Base-by-base conservation (phyloP, 2,888 invertebrate genomes). In the Chymomyza fuscimana region DNA sequence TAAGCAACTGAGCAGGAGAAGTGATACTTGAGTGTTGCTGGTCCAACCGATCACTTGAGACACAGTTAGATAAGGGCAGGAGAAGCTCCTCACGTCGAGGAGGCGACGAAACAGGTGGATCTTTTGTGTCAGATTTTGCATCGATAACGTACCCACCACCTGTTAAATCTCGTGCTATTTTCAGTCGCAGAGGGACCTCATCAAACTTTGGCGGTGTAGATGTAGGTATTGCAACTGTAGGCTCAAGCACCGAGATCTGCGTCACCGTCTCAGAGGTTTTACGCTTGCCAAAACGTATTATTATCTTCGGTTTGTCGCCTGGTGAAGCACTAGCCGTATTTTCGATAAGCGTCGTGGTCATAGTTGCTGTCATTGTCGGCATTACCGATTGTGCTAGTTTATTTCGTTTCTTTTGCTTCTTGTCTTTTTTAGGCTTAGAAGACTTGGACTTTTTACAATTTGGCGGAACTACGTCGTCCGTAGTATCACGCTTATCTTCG, bases 121-220 rank as follows among this genome's bases (percentile, higher is more conserved):
- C 86, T 25, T 86, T 85, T 5, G 54, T 5, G 0, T 76, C 79
- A 2, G 74, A 46, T 52, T 85, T 86, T 32, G 70, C 88, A 3
- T 90, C 91, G 61, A 92, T 92, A 2, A 91, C 89, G 77, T 92
- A 92, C 40, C 94, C 94, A 54, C 94, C 95, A 77, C 97, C 97
- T 88, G 96, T 95, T 74, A 96, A 95, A 86, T 95, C 96, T 77
- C 97, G 94, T 63, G 96, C 94, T 79, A 97, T 91, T 93, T 97
- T 97, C 93, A 97, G 94, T 79, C 96, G 94, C 79, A 97, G 96
- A 15, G 97, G 97, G 50, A 95, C 95, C 63, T 74, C 79, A 16
- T 62, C 68, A 10, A 70, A 70, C 12, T 68, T 66, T 16, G 73
- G 76, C 29, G 70, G 65, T 58, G 58, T 68, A 16, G 63, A 65